Percentiles rank a stretch among this genome's conserved stretches.
These are phyloP conservation scores for Hylyphantes graminicola DNA, from an alignment of 1,140 invertebrate genomes.

Conservation along the genomic window DNA sequence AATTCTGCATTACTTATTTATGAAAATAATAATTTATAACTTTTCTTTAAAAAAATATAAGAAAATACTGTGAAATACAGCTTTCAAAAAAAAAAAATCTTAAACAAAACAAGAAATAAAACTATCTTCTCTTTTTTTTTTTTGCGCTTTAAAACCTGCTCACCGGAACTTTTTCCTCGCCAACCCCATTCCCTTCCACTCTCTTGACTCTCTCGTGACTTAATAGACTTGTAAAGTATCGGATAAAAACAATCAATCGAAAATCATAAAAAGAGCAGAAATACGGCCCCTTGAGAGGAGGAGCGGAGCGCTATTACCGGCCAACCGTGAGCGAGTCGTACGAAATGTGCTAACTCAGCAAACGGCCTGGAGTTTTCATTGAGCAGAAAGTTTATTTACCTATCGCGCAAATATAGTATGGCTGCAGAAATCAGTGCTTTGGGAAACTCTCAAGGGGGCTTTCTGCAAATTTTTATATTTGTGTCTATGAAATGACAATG, in stretches of 20 bases:
- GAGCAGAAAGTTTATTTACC: slow-evolving; percentile 45
- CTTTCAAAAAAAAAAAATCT: too few species aligned
- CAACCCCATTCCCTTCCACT: neutral
- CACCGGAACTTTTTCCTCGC: too few species aligned
- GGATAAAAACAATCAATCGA: slow-evolving; percentile 42
- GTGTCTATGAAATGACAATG: too few species aligned
- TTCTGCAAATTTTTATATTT: slow-evolving; percentile 19
- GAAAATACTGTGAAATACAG: too few species aligned
- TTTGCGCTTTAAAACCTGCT: too few species aligned
- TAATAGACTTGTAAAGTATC: slow-evolving; percentile 48
- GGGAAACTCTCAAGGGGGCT: neutral
- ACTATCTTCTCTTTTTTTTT: too few species aligned
- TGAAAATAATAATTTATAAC: too few species aligned
- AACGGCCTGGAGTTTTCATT: slow-evolving; percentile 18
- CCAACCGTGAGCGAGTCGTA: slow-evolving; percentile 1
- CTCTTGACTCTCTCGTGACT: slow-evolving; percentile 25
- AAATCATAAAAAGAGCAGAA: slow-evolving; percentile 29
- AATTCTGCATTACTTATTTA: too few species aligned
- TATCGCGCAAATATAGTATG: slow-evolving; percentile 31
- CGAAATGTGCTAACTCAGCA: slow-evolving; percentile 46
- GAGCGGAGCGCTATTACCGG: slow-evolving; percentile 30
- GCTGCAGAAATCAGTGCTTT: slow-evolving; percentile 49
- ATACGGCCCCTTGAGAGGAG: slow-evolving; percentile 1
- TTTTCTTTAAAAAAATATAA: too few species aligned
- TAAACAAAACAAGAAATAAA: too few species aligned